These are phyloP conservation scores for Acipenser oxyrinchus DNA, from an alignment of 2,797 vertebrate species.

Conservation along the genomic window DNA sequence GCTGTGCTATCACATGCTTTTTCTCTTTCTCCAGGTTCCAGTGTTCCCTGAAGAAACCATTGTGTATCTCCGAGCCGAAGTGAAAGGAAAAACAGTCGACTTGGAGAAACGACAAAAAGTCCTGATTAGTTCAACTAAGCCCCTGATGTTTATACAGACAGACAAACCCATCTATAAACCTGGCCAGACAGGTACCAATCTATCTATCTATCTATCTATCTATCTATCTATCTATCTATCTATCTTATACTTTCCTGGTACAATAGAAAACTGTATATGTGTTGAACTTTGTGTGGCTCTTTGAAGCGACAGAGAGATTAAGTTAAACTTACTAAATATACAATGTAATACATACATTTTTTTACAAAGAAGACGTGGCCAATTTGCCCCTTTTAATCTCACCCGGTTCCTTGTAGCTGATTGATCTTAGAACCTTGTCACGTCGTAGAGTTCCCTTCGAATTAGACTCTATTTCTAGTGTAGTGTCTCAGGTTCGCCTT, in stretches of 20 bases:
- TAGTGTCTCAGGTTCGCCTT: no score
- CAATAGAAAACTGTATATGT: no score
- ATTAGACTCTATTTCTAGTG: no score
- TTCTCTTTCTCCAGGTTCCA: constrained; percentile 48
- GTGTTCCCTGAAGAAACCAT: constrained; percentile 37
- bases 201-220: constrained; percentile 1
- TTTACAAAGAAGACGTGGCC: no score
- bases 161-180: constrained; percentile 72
- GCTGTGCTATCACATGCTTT: not conserved
- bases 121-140: constrained; percentile 39
- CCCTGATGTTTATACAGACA: constrained; percentile 58
- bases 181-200: constrained; percentile 58
- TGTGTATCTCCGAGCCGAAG: constrained; percentile 38
- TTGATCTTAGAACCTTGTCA: no score
- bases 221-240: not conserved
- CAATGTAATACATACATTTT: no score
- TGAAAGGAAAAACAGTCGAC: constrained; percentile 29
- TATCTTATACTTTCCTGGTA: not conserved
- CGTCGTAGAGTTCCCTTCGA: no score
- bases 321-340: no score
- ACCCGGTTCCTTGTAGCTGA: no score
- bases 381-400: no score
- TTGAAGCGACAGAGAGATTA: no score
- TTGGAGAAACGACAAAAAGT: constrained; percentile 53
- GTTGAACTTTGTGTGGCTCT: no score